Percentiles rank a stretch among this genome's conserved stretches.
Evolutionary conservation across 2,113 vertebrate species (phyloP).

Genomic region (Odontophorus gujanensis): DNA sequence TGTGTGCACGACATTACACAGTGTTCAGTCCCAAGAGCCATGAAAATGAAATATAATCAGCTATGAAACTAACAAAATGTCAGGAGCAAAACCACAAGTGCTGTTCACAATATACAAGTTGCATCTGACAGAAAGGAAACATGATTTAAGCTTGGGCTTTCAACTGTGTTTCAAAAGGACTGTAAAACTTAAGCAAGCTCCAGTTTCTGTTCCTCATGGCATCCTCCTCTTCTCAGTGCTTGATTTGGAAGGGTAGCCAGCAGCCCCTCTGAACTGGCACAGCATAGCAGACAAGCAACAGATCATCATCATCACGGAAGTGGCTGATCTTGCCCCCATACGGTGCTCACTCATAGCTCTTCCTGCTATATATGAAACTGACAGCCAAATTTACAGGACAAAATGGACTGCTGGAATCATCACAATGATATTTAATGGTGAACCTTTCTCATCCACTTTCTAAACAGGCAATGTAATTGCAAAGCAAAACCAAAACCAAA

Average conservation of each 20-base stretch:
- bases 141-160: background rate
- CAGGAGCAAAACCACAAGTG: background rate
- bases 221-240: background rate
- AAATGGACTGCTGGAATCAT: background rate
- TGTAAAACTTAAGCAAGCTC: background rate
- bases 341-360: background rate
- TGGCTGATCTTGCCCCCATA: background rate
- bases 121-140: background rate
- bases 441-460: background rate
- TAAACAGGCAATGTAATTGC: background rate
- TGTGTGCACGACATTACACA: background rate
- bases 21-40: background rate
- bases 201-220: background rate
- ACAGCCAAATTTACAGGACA: background rate
- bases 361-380: background rate
- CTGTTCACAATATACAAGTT: background rate
- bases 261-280: background rate
- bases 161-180: background rate
- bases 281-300: background rate
- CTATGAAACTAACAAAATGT: background rate
- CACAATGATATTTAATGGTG: conserved; percentile 23
- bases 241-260: background rate
- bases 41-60: background rate
- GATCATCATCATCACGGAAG: background rate
- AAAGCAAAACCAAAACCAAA: background rate